phyloP scores from a whole-genome alignment of 2,888 invertebrate genomes.

The Agrypnus murinus region DNA sequence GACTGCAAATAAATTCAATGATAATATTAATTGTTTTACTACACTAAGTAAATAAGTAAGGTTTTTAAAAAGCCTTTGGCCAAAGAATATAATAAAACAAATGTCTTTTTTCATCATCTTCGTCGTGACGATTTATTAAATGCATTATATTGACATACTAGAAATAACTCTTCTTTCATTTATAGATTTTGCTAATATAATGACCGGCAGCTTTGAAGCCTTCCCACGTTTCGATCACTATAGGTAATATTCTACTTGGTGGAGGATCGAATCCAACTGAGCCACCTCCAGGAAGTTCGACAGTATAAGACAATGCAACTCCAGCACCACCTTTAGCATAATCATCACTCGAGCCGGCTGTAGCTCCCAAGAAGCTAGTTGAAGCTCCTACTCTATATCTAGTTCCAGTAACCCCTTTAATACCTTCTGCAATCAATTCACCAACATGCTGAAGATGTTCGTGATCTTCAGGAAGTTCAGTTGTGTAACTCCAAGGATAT shows the following conservation, averaged over 20 bases:
- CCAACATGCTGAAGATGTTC: slow-evolving; percentile 71
- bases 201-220: slow-evolving; percentile 71
- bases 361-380: slow-evolving; percentile 72
- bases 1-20: too few species aligned
- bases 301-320: slow-evolving; percentile 77
- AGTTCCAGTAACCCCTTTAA: slow-evolving; percentile 66
- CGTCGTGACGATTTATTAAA: too few species aligned
- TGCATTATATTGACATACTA: too few species aligned
- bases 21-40: too few species aligned
- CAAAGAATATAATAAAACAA: too few species aligned
- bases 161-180: too few species aligned
- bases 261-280: slow-evolving; percentile 75
- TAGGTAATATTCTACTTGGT: slow-evolving; percentile 73
- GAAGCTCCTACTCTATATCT: slow-evolving; percentile 73
- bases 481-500: slow-evolving; percentile 81
- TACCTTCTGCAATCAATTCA: slow-evolving; percentile 70
- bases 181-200: too few species aligned
- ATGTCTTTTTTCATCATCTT: too few species aligned
- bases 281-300: slow-evolving; percentile 76
- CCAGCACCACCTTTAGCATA: slow-evolving; percentile 76
- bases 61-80: too few species aligned
- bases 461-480: slow-evolving; percentile 72
- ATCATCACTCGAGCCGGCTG: slow-evolving; percentile 80
- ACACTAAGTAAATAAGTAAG: too few species aligned
- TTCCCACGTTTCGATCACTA: slow-evolving; percentile 77